Conservation (phyloP, 2,888 invertebrate genomes). For the Melanostoma mellinum region DNA sequence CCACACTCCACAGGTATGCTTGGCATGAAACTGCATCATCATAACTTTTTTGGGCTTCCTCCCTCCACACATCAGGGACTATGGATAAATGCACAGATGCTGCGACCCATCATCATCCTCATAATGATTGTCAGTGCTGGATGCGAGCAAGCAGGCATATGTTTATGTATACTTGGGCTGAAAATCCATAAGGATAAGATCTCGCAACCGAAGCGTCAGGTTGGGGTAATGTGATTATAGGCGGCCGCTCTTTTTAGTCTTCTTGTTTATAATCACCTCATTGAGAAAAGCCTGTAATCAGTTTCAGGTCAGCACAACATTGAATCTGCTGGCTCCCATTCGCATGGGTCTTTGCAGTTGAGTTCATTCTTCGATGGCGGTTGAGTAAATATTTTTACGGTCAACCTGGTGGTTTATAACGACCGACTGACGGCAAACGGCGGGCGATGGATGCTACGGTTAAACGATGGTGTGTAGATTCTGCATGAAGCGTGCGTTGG, state of each 20-base stretch:
- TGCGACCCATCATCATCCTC: slow-evolving; percentile 40
- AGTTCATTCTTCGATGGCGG: slow-evolving; percentile 50
- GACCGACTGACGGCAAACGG: too few relatives aligned
- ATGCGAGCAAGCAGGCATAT: not conserved
- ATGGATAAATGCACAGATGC: slow-evolving; percentile 43
- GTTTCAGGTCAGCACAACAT: slow-evolving; percentile 40
- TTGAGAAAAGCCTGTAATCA: slow-evolving; percentile 54
- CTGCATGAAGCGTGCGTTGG: slow-evolving; percentile 50
- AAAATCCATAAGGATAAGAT: slow-evolving; percentile 51
- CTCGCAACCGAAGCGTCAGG: slow-evolving; percentile 45
- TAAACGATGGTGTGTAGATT: slow-evolving; percentile 17
- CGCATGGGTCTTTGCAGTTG: slow-evolving; percentile 5
- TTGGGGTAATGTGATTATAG: slow-evolving; percentile 52
- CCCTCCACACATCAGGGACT: not conserved
- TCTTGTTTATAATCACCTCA: slow-evolving; percentile 55
- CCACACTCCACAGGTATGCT: slow-evolving; percentile 47
- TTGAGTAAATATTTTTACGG: slow-evolving; percentile 65
- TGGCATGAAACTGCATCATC: slow-evolving; percentile 18
- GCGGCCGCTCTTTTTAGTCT: slow-evolving; percentile 33
- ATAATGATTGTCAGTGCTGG: slow-evolving; percentile 46
- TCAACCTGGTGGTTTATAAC: slow-evolving; percentile 46
- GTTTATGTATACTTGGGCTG: not conserved
- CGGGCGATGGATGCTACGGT: slow-evolving; percentile 14
- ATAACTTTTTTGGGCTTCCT: slow-evolving; percentile 9
- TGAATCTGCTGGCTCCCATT: slow-evolving; percentile 14